Evolutionary conservation across 2,888 invertebrate species (phyloP).

Genomic region (Drosophila nigricruria): DNA sequence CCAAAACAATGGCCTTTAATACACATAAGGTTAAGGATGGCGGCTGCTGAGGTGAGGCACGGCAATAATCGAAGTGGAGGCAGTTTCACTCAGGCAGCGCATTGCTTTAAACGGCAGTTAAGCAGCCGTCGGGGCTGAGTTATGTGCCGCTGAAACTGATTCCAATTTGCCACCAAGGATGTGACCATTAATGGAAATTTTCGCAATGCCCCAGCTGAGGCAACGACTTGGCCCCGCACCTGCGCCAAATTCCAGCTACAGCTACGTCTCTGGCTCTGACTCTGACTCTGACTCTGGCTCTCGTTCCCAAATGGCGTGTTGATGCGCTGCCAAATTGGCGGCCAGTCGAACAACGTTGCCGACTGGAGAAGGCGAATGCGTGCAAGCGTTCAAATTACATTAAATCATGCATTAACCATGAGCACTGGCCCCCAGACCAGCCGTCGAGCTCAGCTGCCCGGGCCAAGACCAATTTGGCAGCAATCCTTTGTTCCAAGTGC

Average conservation of each 20-base stretch:
- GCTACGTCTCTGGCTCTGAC: slow-evolving; percentile 8
- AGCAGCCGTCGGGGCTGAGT: slow-evolving; percentile 63
- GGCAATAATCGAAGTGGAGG: slow-evolving; percentile 50
- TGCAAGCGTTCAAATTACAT: slow-evolving; percentile 75
- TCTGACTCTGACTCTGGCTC: slow-evolving; percentile 7
- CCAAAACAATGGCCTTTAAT: slow-evolving; percentile 36
- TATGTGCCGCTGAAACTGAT: slow-evolving; percentile 63
- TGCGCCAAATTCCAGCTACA: slow-evolving; percentile 39
- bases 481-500: slow-evolving; percentile 71
- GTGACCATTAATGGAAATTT: slow-evolving; percentile 80
- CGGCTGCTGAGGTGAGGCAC: background rate
- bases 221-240: slow-evolving; percentile 35
- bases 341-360: slow-evolving; percentile 26
- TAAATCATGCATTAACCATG: slow-evolving; percentile 84
- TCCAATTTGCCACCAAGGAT: slow-evolving; percentile 81
- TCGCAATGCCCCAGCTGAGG: slow-evolving; percentile 64
- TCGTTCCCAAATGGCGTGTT: slow-evolving; percentile 79
- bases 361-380: slow-evolving; percentile 54
- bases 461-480: slow-evolving; percentile 72
- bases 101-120: slow-evolving; percentile 68
- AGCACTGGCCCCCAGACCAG: slow-evolving; percentile 45
- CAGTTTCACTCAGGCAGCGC: slow-evolving; percentile 22
- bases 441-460: slow-evolving; percentile 18
- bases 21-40: slow-evolving; percentile 3
- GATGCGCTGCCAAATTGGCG: slow-evolving; percentile 81